phyloP scores from a whole-genome alignment of 1,140 invertebrate genomes.

The Lasaia peninsularis region DNA sequence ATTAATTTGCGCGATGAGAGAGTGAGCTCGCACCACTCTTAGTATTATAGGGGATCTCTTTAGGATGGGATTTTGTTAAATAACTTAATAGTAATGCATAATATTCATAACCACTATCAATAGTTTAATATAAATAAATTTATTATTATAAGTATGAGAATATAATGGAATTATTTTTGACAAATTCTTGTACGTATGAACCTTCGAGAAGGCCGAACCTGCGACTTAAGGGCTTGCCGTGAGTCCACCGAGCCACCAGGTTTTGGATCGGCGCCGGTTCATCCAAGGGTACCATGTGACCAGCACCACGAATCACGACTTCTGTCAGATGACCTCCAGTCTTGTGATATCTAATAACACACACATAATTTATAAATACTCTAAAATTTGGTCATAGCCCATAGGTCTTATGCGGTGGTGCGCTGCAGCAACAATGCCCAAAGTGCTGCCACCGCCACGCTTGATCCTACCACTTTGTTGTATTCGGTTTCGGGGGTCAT shows the following conservation, averaged over 20 bases:
- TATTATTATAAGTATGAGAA: constrained; percentile 24
- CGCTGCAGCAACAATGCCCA: too few species aligned
- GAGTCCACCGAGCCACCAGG: constrained; percentile 83
- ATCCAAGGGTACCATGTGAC: constrained; percentile 86
- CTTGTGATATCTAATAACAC: constrained; percentile 79
- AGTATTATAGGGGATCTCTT: too few species aligned
- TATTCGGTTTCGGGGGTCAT: too few species aligned
- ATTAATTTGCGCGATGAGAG: too few species aligned
- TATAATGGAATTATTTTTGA: constrained; percentile 33
- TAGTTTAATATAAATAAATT: background rate
- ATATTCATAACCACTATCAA: background rate
- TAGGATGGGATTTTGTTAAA: too few species aligned
- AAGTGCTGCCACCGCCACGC: too few species aligned
- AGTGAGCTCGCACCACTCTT: too few species aligned
- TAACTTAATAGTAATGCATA: background rate
- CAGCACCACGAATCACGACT: constrained; percentile 83
- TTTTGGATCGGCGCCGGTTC: constrained; percentile 81
- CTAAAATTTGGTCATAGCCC: too few species aligned
- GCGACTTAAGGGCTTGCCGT: constrained; percentile 27
- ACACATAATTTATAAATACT: background rate
- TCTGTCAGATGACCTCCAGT: constrained; percentile 81
- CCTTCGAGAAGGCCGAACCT: constrained; percentile 28
- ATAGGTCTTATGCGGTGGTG: background rate
- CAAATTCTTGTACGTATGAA: constrained; percentile 29
- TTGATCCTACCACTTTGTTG: too few species aligned